Percentiles rank a stretch among this genome's conserved stretches.
Evolutionary conservation across 2,888 invertebrate species (phyloP).

Genomic region (Arctia plantaginis): DNA sequence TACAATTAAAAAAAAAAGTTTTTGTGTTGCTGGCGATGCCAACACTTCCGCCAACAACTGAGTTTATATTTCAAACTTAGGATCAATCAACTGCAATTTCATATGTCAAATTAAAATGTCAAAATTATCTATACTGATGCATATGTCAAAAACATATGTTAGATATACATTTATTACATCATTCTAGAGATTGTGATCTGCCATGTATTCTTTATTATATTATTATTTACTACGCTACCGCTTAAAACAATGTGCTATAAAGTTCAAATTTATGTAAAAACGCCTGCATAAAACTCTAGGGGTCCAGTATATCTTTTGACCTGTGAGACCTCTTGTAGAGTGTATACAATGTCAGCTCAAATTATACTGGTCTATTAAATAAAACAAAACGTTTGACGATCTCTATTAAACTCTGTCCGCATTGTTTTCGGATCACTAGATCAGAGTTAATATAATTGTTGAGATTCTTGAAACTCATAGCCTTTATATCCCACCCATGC

Average conservation of each 20-base stretch:
- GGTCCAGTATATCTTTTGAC: neutral
- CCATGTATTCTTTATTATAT: too few species aligned
- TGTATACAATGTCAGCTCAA: neutral
- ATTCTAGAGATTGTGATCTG: too few species aligned
- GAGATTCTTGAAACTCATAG: neutral
- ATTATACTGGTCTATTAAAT: neutral
- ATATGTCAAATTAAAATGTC: too few species aligned
- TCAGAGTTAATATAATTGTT: conserved; percentile 30
- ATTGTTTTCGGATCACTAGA: conserved; percentile 68
- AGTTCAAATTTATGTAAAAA: neutral
- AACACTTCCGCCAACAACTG: too few species aligned
- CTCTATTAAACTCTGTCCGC: conserved; percentile 58
- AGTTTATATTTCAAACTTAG: too few species aligned
- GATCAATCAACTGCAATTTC: too few species aligned
- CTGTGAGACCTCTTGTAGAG: neutral
- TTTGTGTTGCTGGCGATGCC: too few species aligned
- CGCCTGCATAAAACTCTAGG: neutral
- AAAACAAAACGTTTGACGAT: neutral
- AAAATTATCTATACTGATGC: too few species aligned
- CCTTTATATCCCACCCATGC: neutral
- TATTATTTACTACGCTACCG: too few species aligned
- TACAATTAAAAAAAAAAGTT: too few species aligned
- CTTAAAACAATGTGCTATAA: neutral
- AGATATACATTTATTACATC: too few species aligned
- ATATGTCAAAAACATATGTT: too few species aligned